Base-by-base conservation (phyloP, 2,797 vertebrate species). In the Anabas testudineus region DNA sequence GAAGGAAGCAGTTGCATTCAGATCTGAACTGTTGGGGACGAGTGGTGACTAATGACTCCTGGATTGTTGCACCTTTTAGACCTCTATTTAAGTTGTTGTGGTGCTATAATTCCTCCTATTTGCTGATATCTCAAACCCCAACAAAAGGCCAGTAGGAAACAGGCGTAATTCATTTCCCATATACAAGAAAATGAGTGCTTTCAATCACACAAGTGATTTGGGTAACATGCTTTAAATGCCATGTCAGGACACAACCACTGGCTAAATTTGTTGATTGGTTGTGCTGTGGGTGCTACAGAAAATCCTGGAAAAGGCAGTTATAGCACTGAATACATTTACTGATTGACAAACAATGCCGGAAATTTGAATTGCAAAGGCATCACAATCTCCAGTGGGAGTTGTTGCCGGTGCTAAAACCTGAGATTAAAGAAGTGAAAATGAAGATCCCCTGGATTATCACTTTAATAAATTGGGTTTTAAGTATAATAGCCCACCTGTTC, bases 391-490 rank as follows among this genome's bases (percentile, higher is more conserved):
- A 34, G 8, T 18, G 14, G 53, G 22, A 24, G 16, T 5, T 58
- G 0, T 13, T 39, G 4, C 3, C 37, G 18, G n/a, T n/a, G 46
- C 10, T 53, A 14, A 39, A 65, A 60, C 36, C 7, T 15, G 19
- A 34, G 62, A 52, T 53, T 47, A 30, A 72, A 73, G 16, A 32
- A 39, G 54, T 56, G 21, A 24, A 65, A 61, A 54, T n/a, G 7
- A 48, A 60, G 51, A 55, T 51, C 30, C 24, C 22, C n/a, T 46
- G 42, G 61, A 76, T 71, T 58, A 61, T 32, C 26, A 24, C 42
- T 12, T 52, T 67, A 71, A 82, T 82, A 36, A 80, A 66, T 63
- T 37, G 26, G 28, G n/a, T 19, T 71, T 68, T 57, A 72, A 67
- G 53, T 54, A 61, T 53, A 60, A 78, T 24, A 24, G 37, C 13